phyloP scores from a whole-genome alignment of 1,140 invertebrate genomes.

The Odontomachus brunneus region DNA sequence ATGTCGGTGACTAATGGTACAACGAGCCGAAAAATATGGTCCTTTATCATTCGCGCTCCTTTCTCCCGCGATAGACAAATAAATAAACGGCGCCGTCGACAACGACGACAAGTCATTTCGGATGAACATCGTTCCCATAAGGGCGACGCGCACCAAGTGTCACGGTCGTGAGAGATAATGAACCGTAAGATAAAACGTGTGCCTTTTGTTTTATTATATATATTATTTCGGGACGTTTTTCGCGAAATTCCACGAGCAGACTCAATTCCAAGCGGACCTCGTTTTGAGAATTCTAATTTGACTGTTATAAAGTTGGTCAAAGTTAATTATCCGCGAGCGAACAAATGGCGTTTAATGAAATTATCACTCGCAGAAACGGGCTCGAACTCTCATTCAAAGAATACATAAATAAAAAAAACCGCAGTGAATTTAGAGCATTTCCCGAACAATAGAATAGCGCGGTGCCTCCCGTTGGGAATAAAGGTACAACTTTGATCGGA shows the following conservation, averaged over 20 bases:
- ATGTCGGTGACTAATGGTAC: slow-evolving; percentile 31
- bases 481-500: too few relatives aligned
- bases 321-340: not conserved
- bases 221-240: slow-evolving; percentile 16
- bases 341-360: not conserved
- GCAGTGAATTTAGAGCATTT: too few relatives aligned
- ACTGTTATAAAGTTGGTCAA: not conserved
- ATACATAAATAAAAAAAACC: not conserved
- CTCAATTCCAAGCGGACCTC: not conserved
- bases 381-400: not conserved
- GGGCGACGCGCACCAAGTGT: not conserved
- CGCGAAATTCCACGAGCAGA: not conserved
- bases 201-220: too few relatives aligned
- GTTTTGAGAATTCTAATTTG: not conserved
- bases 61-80: slow-evolving; percentile 1
- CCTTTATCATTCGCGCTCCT: not conserved
- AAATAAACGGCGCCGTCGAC: not conserved
- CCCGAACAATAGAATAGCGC: too few relatives aligned
- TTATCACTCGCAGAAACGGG: not conserved
- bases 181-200: not conserved
- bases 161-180: not conserved
- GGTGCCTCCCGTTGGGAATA: too few relatives aligned
- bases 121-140: not conserved
- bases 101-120: not conserved
- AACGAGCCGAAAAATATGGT: slow-evolving; percentile 44